phyloP scores from a whole-genome alignment of 1,140 invertebrate genomes.

The Drosophila repletoides region DNA sequence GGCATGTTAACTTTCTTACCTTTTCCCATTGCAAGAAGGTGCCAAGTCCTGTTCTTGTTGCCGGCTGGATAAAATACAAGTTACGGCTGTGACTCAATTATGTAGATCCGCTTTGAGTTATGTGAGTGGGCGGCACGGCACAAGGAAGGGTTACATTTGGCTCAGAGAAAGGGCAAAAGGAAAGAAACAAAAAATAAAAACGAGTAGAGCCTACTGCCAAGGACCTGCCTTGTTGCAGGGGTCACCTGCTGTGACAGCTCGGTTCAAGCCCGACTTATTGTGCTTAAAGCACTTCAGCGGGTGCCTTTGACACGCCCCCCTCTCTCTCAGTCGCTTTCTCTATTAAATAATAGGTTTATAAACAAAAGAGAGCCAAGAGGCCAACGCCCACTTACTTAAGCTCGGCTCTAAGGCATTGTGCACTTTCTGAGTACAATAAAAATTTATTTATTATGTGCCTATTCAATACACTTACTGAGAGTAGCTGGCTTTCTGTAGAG shows the following conservation, averaged over 20 bases:
- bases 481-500: too few relatives aligned
- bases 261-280: constrained; percentile 42
- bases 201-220: constrained; percentile 14
- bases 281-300: constrained; percentile 39
- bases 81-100: constrained; percentile 72
- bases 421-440: constrained; percentile 2
- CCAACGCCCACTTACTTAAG: too few relatives aligned
- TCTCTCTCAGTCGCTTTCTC: too few relatives aligned
- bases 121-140: constrained; percentile 49
- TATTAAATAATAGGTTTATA: constrained; percentile 34
- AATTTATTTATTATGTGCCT: constrained; percentile 52
- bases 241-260: constrained; percentile 51
- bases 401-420: neutral
- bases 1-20: constrained; percentile 56
- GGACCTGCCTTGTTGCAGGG: neutral
- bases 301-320: constrained; percentile 8
- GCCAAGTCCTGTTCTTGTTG: constrained; percentile 33
- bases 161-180: neutral
- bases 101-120: constrained; percentile 77
- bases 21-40: constrained; percentile 16
- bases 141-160: too few relatives aligned
- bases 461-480: too few relatives aligned
- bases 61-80: constrained; percentile 53
- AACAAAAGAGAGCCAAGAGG: too few relatives aligned
- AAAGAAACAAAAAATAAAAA: neutral